Evolutionary conservation across 1,140 invertebrate genomes (phyloP), one percentile per base, ranked within the genome.

Genomic region (Heterodera schachtii): DNA sequence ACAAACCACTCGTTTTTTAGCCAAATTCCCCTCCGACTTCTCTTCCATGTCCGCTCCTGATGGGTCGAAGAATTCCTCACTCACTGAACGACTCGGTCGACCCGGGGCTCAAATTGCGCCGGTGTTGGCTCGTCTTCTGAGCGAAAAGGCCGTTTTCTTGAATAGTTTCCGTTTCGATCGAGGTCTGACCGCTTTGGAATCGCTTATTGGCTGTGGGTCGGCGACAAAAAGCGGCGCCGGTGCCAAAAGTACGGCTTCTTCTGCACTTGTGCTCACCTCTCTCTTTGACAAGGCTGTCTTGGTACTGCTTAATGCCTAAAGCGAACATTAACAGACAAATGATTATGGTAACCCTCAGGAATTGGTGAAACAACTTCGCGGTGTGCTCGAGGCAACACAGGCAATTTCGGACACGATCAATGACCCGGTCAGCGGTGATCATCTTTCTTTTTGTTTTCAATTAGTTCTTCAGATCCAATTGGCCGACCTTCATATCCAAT

Each of bases 371-470:
- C 93, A 95, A 49, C 95, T 97, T 19, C 92, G 95, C 76, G 97
- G 95, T 0, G 95, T 98, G 13, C 91, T 98, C 11, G 95, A 96
- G 92, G 96, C 96, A 3, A 96, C 96, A 0, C 94, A 94, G 2
- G 94, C 96, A 87, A 95, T 98, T 93, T 93, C 94, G 76, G 95
- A 95, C 86, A 93, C 95, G 90, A 92, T 94, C 86, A 93, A 94
- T 83, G 95, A 97, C 91, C 94, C 95, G 13, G 95, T 97, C 89
- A n/a, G 13, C 11, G 5, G 21, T 11, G 49, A 44, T 8, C 31
- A 76, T 49, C 81, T 67, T 44, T 60, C 16, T 16, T 8, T 47
- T 66, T 64, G 13, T 67, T 19, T 16, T 7, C 41, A 82, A n/a
- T 52, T 31, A 49, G n/a, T 76, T 81, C 73, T 87, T 87, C 46